These are phyloP conservation scores for Plectrocnemia conspersa DNA, from an alignment of 1,140 invertebrate species.

Conservation along the genomic window DNA sequence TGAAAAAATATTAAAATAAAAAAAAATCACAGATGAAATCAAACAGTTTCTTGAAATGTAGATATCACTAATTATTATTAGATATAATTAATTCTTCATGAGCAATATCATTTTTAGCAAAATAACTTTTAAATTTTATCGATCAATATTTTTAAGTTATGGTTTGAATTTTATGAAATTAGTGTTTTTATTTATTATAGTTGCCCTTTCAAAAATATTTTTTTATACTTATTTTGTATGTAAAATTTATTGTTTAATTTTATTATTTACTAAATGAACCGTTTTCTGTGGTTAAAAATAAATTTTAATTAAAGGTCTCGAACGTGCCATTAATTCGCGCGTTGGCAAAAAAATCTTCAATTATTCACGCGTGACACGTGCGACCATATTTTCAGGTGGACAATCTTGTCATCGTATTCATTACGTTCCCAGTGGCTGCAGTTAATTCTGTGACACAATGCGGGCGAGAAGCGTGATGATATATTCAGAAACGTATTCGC, in stretches of 20 bases:
- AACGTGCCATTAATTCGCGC: not conserved
- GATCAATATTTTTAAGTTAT: too few relatives aligned
- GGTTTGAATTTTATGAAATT: too few relatives aligned
- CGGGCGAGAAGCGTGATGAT: slow-evolving; percentile 8
- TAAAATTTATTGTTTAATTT: not conserved
- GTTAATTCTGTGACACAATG: slow-evolving; percentile 9
- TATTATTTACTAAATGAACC: not conserved
- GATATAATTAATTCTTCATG: too few relatives aligned
- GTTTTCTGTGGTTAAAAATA: not conserved
- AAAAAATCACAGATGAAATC: too few relatives aligned
- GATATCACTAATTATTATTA: too few relatives aligned
- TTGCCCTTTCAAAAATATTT: too few relatives aligned
- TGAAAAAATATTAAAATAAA: too few relatives aligned
- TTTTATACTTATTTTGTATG: too few relatives aligned
- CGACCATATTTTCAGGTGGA: not conserved
- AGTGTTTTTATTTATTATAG: too few relatives aligned
- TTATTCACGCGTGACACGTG: not conserved
- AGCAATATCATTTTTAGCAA: too few relatives aligned
- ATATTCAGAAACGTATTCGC: slow-evolving; percentile 3
- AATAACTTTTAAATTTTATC: too few relatives aligned
- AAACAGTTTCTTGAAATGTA: too few relatives aligned
- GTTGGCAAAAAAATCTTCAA: not conserved
- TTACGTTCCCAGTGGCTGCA: slow-evolving; percentile 3
- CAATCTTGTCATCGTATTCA: slow-evolving; percentile 1
- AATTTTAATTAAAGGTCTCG: not conserved